Conservation (phyloP, 1,140 invertebrate genomes). For the Macrosteles quadrilineatus region DNA sequence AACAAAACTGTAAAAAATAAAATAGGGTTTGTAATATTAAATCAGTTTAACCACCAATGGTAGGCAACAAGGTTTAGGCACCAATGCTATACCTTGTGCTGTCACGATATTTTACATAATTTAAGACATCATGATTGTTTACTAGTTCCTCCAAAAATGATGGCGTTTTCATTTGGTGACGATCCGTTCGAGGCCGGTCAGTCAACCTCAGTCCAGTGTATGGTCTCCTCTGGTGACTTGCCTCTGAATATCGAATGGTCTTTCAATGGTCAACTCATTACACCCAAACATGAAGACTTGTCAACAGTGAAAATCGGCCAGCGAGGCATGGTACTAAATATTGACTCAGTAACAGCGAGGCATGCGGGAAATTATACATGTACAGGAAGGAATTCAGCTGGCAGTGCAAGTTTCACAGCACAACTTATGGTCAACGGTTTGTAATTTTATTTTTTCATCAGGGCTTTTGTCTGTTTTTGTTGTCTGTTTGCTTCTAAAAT, state of each 20-base stretch:
- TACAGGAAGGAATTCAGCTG: constrained; percentile 71
- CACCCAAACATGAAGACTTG: constrained; percentile 24
- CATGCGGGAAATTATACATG: constrained; percentile 82
- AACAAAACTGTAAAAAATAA: no score
- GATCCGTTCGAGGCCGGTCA: constrained; percentile 54
- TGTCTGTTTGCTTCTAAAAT: neutral
- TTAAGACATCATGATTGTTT: no score
- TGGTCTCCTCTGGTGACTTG: constrained; percentile 68
- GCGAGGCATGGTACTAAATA: constrained; percentile 71
- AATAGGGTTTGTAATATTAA: no score
- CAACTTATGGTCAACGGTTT: constrained; percentile 69
- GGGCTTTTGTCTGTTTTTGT: neutral
- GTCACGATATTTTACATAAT: no score
- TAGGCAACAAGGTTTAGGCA: no score
- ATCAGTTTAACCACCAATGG: no score
- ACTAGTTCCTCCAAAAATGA: constrained; percentile 65
- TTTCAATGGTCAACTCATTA: constrained; percentile 56
- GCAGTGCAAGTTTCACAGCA: constrained; percentile 60
- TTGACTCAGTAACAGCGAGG: constrained; percentile 67
- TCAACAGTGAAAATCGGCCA: constrained; percentile 53
- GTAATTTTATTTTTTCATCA: constrained; percentile 7
- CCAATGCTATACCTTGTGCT: no score
- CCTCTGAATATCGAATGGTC: constrained; percentile 68
- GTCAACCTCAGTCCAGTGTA: constrained; percentile 66
- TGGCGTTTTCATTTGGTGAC: constrained; percentile 67